Base-by-base conservation (phyloP, 2,113 vertebrate genomes). In the Sialia sialis region DNA sequence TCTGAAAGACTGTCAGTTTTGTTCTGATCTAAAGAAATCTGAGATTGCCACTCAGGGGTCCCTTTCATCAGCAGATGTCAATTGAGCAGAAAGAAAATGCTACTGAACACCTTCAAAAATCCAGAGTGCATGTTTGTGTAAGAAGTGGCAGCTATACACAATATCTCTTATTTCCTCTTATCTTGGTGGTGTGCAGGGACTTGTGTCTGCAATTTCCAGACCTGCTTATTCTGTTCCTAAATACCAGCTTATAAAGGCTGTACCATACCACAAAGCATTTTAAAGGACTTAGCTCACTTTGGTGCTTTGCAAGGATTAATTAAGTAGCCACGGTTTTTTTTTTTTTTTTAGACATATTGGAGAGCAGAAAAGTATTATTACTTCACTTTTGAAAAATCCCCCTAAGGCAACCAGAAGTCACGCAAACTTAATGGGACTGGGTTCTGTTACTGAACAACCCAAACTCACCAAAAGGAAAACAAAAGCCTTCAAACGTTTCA, bases 51-150 rank as follows among this genome's bases (percentile, higher is more conserved):
- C 54, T 94, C 32, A 27, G n/a, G 75, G 38, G 30, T 32, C 26
- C 39, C 64, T 93, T 94, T 94, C 76, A 91, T 92, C 75, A 70
- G 14, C 43, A 78, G 59, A 27, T 90, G 68, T n/a, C 89, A 91
- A 75, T 0, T 49, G 38, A 91, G 44, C 52, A 76, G 68, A 90
- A 84, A 59, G 68, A 60, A 89, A 95, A 86, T 46, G 68, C 4
- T 66, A 22, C 41, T 84, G n/a, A 87, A 84, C 86, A 36, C 22
- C 27, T 80, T 73, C 14, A 73, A 67, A 91, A 91, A 90, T 55
- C 26, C 89, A 69, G n/a, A 9, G 15, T 79, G 11, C 25, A 16
- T 68, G 63, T 82, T 75, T 87, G 23, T 69, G 32, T 59, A 74
- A 80, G 78, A 63, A 63, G 43, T 32, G 44, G 23, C 16, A 79